Evolutionary conservation across 1,140 invertebrate species (phyloP).

Genomic region (Drosophila sucinea): DNA sequence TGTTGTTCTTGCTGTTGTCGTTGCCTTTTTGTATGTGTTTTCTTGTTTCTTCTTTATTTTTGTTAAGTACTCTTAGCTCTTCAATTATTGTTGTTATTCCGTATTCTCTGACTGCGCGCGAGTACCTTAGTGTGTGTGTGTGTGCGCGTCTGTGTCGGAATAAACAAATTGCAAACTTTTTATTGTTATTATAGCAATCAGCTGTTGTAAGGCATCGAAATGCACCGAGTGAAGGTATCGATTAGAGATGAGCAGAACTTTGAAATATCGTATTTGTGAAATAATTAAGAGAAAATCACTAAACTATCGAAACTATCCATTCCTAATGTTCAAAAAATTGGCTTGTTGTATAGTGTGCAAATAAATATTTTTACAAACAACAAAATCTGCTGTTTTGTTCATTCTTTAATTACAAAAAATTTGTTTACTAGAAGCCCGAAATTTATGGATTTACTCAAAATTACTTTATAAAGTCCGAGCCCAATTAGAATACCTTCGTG

Average conservation of each 20-base stretch:
- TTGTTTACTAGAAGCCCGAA: too few relatives aligned
- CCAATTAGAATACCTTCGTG: neutral
- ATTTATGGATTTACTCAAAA: too few relatives aligned
- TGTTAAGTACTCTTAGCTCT: slow-evolving; percentile 5
- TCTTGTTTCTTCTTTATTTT: slow-evolving; percentile 8
- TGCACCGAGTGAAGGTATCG: neutral
- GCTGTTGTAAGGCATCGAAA: slow-evolving; percentile 14
- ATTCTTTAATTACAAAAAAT: too few relatives aligned
- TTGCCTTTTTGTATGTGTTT: neutral
- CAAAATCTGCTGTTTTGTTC: too few relatives aligned
- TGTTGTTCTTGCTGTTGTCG: neutral
- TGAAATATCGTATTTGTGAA: too few relatives aligned
- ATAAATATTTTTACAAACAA: too few relatives aligned
- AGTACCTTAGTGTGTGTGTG: neutral
- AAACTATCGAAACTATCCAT: too few relatives aligned
- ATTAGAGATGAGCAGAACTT: neutral
- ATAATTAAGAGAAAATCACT: too few relatives aligned
- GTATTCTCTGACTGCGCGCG: neutral
- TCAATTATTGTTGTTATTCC: slow-evolving; percentile 8
- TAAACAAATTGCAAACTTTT: slow-evolving; percentile 46
- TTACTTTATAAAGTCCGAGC: too few relatives aligned
- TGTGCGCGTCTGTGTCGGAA: slow-evolving; percentile 27
- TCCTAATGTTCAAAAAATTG: too few relatives aligned
- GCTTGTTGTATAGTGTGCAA: too few relatives aligned
- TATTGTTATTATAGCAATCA: slow-evolving; percentile 48